Percentiles rank a stretch among this genome's conserved stretches.
These are phyloP conservation scores for Ceyx cyanopectus DNA, from an alignment of 2,113 vertebrate species.

Conservation along the genomic window DNA sequence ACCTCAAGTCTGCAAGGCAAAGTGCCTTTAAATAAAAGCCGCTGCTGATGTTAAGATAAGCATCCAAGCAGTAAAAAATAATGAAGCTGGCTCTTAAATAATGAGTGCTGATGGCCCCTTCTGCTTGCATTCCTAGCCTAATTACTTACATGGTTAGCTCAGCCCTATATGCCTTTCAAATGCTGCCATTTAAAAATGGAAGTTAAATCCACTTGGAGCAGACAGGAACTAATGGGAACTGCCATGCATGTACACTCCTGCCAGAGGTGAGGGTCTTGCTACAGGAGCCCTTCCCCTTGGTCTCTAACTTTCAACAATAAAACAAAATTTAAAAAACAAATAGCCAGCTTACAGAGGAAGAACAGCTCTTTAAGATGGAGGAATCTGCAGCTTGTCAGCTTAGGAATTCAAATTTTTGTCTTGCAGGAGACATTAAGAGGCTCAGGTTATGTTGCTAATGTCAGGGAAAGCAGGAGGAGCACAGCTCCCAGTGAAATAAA, in stretches of 20 bases:
- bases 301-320: neutral
- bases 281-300: neutral
- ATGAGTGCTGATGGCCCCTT: slow-evolving; percentile 57
- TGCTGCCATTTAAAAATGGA: slow-evolving; percentile 60
- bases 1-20: neutral
- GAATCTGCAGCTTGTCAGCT: neutral
- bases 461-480: neutral
- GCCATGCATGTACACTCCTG: neutral
- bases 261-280: neutral
- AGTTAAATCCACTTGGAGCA: slow-evolving; percentile 20
- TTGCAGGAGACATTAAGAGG: accelerated
- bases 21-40: slow-evolving; percentile 66
- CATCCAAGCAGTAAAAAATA: slow-evolving; percentile 68
- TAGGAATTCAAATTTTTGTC: neutral
- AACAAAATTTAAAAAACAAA: neutral
- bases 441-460: neutral
- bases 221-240: slow-evolving; percentile 21
- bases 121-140: slow-evolving; percentile 61
- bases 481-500: neutral
- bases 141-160: slow-evolving; percentile 66
- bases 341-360: neutral
- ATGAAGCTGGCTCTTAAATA: slow-evolving; percentile 70
- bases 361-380: slow-evolving; percentile 10
- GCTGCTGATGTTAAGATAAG: slow-evolving; percentile 60
- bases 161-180: slow-evolving; percentile 69